Percentiles rank a stretch among this genome's conserved stretches.
Conservation (phyloP, 1,140 invertebrate genomes). For the Orius insidiosus region DNA sequence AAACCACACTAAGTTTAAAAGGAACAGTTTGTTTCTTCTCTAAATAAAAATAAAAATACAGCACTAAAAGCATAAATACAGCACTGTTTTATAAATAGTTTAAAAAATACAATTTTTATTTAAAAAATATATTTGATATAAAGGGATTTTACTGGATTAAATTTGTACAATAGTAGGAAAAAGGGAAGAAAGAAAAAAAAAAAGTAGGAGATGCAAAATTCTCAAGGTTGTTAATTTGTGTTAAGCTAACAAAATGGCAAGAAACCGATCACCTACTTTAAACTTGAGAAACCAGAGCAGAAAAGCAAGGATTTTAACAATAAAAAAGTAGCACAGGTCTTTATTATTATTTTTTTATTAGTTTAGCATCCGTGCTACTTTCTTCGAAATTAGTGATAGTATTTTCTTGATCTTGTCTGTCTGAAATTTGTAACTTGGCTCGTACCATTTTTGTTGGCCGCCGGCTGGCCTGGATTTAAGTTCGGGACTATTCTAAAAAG, state of each 20-base stretch:
- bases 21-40: too few species aligned
- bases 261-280: neutral
- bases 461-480: neutral
- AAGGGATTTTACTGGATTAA: too few species aligned
- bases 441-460: slow-evolving; percentile 33
- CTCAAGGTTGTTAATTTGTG: too few species aligned
- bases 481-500: slow-evolving; percentile 58
- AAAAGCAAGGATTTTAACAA: neutral
- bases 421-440: slow-evolving; percentile 15
- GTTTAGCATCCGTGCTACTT: slow-evolving; percentile 9
- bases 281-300: neutral
- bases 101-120: neutral
- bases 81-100: neutral
- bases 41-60: slow-evolving; percentile 1
- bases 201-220: neutral
- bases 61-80: slow-evolving; percentile 1
- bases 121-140: too few species aligned
- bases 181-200: neutral
- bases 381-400: slow-evolving; percentile 15
- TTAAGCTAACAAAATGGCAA: too few species aligned
- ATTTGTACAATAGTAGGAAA: too few species aligned
- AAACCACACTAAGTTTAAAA: too few species aligned
- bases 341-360: too few species aligned
- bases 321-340: neutral
- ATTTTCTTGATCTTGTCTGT: slow-evolving; percentile 15